Base-by-base conservation (phyloP, 2,113 vertebrate species). In the Drymodes brunneopygia region DNA sequence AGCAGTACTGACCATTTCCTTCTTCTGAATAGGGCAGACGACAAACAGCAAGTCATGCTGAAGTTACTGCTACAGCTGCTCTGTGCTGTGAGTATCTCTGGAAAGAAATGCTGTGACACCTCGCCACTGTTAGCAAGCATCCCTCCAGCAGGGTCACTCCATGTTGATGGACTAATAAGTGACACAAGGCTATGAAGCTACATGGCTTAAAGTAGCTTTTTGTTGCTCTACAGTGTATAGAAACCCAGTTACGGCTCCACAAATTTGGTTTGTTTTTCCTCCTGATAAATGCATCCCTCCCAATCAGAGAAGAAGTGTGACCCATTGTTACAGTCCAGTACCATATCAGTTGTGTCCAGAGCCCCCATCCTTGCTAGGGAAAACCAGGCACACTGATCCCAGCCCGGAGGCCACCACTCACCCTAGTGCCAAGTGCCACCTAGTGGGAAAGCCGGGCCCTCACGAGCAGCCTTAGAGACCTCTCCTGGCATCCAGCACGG, bases 391-490 rank as follows among this genome's bases (percentile, higher is more conserved):
- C 40, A 54, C 16, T 2, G 4, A n/a, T 8, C 9, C 6, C 33
- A 70, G 66, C 29, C 50, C 3, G 4, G 58, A 35, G 72, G 36
- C 48, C 67, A 72, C 2, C 15, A 12, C 23, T 88, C 28, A 31
- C 2, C 13, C 67, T n/a, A 28, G 67, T 22, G 77, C 64, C 75
- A 95, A 86, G 64, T 91, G 83, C 89, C 91, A 96, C 71, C 85
- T 92, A 73, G 88, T 7, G 53, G 83, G 80, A 95, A 48, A 60
- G 35, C 27, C 3, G 1, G 54, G 66, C 36, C 45, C 56, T 35
- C 79, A 53, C 2, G 2, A 69, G 35, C 29, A 27, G 29, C 70
- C 61, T 47, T 12, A 18, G 40, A 35, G 54, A 54, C 17, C 70
- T 61, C 45, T 31, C 12, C 2, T 7, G 53, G n/a, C 24, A 66